Base-by-base conservation (phyloP, 2,888 invertebrate species). In the Zelleria hepariella region DNA sequence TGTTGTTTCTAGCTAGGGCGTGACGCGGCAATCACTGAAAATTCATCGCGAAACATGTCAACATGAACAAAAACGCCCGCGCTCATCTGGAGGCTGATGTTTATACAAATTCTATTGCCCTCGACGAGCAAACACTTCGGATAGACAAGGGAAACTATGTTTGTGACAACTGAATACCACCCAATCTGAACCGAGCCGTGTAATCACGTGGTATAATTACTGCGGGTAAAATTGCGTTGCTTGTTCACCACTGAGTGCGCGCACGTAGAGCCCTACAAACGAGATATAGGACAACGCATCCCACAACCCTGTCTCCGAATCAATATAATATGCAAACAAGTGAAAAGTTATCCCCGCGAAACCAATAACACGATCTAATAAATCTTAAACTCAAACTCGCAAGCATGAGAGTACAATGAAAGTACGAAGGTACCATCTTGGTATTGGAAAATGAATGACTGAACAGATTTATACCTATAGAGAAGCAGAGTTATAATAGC, bases 1-100 rank as follows among this genome's bases (percentile, higher is more conserved):
- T n/a, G n/a, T n/a, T n/a, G n/a, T n/a, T n/a, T n/a, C n/a, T n/a
- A n/a, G n/a, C n/a, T n/a, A n/a, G n/a, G n/a, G 5, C 21, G 51
- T 51, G 21, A 51, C 68, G 69, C 72, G 66, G 75, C 71, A 74
- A 71, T 78, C 75, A 76, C 75, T 82, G 81, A 82, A 82, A 83
- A 84, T 85, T 84, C 79, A 84, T 80, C 72, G 80, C 77, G 79
- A 80, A 78, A 78, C 4, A 51, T 10, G 8, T 51, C 20, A 10
- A 51, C 20, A 51, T 51, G 51, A 51, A 51, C 18, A 51, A 10
- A 23, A 23, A 21, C 2, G 51, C 20, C n/a, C n/a, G 32, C 4
- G 10, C 15, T 42, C 1, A 15, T 42, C 32, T 15, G 15, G 15
- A 42, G 10, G 32, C 32, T 10, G 15, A 1, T 10, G 10, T 15